Conservation (phyloP, 1,140 invertebrate species). For the Pseudomyrmex dendroicus region DNA sequence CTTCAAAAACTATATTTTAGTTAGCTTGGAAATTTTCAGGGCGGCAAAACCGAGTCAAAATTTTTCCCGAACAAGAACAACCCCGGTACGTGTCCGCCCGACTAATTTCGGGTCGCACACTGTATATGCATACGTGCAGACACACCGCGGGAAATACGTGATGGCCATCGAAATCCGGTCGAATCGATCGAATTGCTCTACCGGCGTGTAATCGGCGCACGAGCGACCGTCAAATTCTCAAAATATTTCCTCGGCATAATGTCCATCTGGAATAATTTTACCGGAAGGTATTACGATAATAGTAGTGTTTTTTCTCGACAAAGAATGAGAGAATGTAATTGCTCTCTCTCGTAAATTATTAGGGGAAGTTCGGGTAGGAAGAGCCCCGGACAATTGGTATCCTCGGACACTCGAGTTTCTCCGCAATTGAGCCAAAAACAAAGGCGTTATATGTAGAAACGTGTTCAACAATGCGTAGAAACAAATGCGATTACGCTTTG, state of each 20-base stretch:
- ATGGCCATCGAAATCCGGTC: constrained; percentile 43
- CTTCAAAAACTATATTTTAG: no score
- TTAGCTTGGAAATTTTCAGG: background rate
- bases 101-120: background rate
- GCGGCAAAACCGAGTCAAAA: background rate
- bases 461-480: no score
- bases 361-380: no score
- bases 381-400: no score
- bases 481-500: no score
- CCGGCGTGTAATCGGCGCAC: constrained; percentile 27
- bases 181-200: constrained; percentile 35
- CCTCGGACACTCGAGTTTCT: no score
- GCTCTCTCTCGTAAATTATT: no score
- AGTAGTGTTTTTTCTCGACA: background rate
- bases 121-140: background rate
- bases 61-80: background rate
- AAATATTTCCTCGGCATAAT: constrained; percentile 16
- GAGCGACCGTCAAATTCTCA: constrained; percentile 38
- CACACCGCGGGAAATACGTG: constrained; percentile 12
- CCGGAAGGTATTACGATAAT: background rate
- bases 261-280: no score
- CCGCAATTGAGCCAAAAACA: no score
- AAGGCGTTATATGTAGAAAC: no score
- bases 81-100: background rate
- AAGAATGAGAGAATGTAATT: background rate